Base-by-base conservation (phyloP, 2,797 vertebrate genomes). In the Aselliscus stoliczkanus region DNA sequence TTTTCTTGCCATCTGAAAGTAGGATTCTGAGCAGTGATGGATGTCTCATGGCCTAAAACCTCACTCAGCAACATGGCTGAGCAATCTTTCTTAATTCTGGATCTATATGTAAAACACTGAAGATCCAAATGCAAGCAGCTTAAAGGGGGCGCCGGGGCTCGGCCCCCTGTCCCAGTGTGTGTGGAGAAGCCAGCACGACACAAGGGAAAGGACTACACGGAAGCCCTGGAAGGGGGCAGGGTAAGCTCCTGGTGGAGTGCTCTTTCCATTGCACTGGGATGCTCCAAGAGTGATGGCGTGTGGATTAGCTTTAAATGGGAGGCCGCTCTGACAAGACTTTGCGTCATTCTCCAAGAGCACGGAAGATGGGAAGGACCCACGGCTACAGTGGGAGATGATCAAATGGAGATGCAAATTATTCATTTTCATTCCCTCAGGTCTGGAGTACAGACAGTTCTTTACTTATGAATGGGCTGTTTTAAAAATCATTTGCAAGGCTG, bases 271-370 rank as follows among this genome's bases (percentile, higher is more conserved):
- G 25, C 11, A 7, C 60, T 2, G 27, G 15, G 44, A 37, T 17
- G 4, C 5, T 70, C 62, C 39, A n/a, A 5, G 3, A n/a, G 62
- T 11, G 23, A 11, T 0, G 1, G 47, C 5, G 13, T 39, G 0
- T 25, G n/a, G 60, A 4, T 64, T 47, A 27, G 23, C 84, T 70
- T 37, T 92, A 37, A 31, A 31, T 20, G 3, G n/a, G 56, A 52
- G 69, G 23, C 14, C 7, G 6, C 13, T 42, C 42, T 37, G 54
- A 2, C 18, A 42, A 39, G n/a, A 60, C 79, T 25, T 39, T 18
- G n/a, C 47, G 42, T 62, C 21, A 5, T 39, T 10, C 5, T 67
- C 64, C 60, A 2, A 20, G 21, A 18, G 20, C 44, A 79, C 27
- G 76, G 44, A 62, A 13, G 60, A 25, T 76, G 42, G 52, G 34